These are phyloP conservation scores for Pasiphila rectangulata DNA, from an alignment of 2,888 invertebrate genomes.

Conservation along the genomic window DNA sequence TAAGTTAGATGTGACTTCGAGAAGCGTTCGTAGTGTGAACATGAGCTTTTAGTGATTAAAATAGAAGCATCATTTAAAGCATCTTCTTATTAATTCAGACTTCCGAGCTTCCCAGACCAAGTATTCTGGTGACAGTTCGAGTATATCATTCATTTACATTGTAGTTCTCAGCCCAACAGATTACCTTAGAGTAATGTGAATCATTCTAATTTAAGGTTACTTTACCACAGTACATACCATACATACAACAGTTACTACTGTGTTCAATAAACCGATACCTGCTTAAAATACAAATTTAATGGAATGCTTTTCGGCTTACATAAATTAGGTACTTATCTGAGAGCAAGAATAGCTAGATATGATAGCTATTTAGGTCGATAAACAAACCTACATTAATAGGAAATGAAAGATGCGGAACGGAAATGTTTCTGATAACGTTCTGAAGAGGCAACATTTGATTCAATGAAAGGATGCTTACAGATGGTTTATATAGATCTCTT, in stretches of 20 bases:
- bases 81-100: constrained; percentile 52
- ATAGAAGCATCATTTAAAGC: constrained; percentile 68
- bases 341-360: too few relatives aligned
- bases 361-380: background rate
- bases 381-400: too few relatives aligned
- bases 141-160: constrained; percentile 65
- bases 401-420: background rate
- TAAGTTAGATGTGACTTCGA: constrained; percentile 70
- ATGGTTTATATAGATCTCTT: too few relatives aligned
- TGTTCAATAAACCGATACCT: too few relatives aligned
- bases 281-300: constrained; percentile 1
- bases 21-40: constrained; percentile 64
- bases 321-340: background rate
- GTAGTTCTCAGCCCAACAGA: constrained; percentile 60
- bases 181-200: constrained; percentile 57
- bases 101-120: constrained; percentile 55
- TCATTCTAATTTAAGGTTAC: constrained; percentile 46
- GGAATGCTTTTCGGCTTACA: background rate
- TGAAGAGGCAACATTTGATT: constrained; percentile 9
- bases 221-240: constrained; percentile 24
- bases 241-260: too few relatives aligned
- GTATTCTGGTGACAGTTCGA: constrained; percentile 58
- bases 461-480: constrained; percentile 14
- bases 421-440: background rate
- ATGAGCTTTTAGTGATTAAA: constrained; percentile 68